Base-by-base conservation (phyloP, 2,113 vertebrate genomes). In the Pantherophis guttatus region DNA sequence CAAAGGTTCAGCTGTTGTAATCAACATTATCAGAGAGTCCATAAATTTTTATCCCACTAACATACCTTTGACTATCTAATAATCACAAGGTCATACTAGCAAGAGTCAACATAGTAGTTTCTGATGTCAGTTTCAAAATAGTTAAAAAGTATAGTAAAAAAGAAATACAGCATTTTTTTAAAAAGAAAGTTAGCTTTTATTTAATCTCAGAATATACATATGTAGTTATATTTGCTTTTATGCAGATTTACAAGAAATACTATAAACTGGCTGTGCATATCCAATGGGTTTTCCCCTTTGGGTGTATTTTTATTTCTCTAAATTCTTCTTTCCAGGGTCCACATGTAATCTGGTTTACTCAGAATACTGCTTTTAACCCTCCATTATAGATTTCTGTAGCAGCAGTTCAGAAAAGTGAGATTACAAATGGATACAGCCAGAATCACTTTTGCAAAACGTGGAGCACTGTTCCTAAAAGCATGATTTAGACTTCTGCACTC, bases 381-480 rank as follows among this genome's bases (percentile, higher is more conserved):
- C 23, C n/a, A 53, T 55, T 17, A 70, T 39, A 92, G 7, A 2
- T 88, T 92, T 8, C 21, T 24, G 89, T 75, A 88, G 62, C 50
- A 55, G 75, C 65, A 85, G 75, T 92, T 85, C 89, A 93, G 87
- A 91, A 54, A 94, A 59, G 86, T 52, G 94, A 8, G n/a, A 21
- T 94, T 95, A 90, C 90, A 95, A 96, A 94, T 90, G 50, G 87
- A 93, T 26, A 8, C 55, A 0, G 85, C 26, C 0, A 4, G 50
- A 8, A 4, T 87, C 94, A 65, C 33, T 93, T 94, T 94, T 5
- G 0, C 23, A 23, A 15, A 87, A 50, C 59, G 33, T 75, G 13
- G 86, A 88, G 21, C 9, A 17, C 6, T 29, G 0, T 90, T 93
- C 33, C 24, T 85, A 0, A 90, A 96, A 87, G 0, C 33, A 93